Evolutionary conservation across 2,888 invertebrate species (phyloP).

Genomic region (Helleia helle): DNA sequence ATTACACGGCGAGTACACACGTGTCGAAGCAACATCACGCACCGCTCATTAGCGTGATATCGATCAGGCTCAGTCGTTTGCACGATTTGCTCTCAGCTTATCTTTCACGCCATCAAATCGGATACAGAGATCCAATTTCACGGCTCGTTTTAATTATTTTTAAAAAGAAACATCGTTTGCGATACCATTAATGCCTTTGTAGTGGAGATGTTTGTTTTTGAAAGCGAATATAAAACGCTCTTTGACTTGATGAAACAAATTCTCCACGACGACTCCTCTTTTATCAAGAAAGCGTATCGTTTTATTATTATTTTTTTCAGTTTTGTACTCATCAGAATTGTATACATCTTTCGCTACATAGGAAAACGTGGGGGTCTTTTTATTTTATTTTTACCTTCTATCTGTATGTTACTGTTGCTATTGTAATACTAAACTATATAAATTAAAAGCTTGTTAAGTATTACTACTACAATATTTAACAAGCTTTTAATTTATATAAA

Average conservation of each 20-base stretch:
- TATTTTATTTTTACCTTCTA: too few relatives aligned
- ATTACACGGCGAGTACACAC: slow-evolving; percentile 27
- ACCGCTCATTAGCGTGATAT: slow-evolving; percentile 55
- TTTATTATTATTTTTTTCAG: too few relatives aligned
- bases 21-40: slow-evolving; percentile 38
- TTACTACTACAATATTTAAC: too few relatives aligned
- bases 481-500: too few relatives aligned
- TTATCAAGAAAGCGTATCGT: too few relatives aligned
- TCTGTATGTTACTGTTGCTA: too few relatives aligned
- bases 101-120: slow-evolving; percentile 28
- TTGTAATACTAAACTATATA: too few relatives aligned
- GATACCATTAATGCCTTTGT: slow-evolving; percentile 41
- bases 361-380: too few relatives aligned
- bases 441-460: too few relatives aligned
- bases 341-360: too few relatives aligned
- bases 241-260: slow-evolving; percentile 14
- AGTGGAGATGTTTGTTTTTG: slow-evolving; percentile 30
- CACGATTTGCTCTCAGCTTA: slow-evolving; percentile 11
- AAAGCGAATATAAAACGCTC: slow-evolving; percentile 19
- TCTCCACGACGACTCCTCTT: too few relatives aligned
- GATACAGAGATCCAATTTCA: slow-evolving; percentile 7
- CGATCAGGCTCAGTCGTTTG: slow-evolving; percentile 31
- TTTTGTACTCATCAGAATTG: too few relatives aligned
- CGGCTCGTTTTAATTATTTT: slow-evolving; percentile 41
- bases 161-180: slow-evolving; percentile 44